These are phyloP conservation scores for Stylophora pistillata DNA, from an alignment of 64 coral and sea anemone species.

Conservation along the genomic window DNA sequence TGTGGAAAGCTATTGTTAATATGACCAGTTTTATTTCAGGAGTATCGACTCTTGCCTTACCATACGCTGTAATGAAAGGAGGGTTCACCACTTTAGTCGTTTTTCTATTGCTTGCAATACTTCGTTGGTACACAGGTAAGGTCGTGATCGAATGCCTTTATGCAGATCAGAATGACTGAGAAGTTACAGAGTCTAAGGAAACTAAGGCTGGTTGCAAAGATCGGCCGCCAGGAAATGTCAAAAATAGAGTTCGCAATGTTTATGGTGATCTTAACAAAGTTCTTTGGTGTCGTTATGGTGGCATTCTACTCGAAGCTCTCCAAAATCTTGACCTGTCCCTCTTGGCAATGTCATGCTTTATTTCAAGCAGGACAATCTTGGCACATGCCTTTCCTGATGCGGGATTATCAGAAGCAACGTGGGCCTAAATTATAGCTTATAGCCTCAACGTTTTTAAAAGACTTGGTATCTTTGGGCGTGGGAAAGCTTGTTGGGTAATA, in stretches of 20 bases:
- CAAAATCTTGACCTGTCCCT: not conserved
- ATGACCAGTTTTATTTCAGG: slow-evolving; percentile 8
- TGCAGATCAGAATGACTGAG: not conserved
- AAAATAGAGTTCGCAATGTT: not conserved
- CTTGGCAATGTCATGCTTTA: not conserved
- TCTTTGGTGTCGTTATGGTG: not conserved
- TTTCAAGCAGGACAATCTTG: not conserved
- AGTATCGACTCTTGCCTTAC: not conserved
- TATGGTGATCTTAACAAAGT: not conserved
- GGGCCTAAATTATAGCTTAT: not conserved
- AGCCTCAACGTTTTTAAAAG: not conserved
- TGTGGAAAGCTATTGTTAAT: not conserved
- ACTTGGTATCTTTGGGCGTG: not conserved
- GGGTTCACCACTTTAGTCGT: not conserved
- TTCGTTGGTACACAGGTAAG: not conserved
- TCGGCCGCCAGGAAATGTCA: not conserved
- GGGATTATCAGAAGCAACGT: not conserved
- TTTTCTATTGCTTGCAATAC: not conserved
- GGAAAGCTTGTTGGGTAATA: not conserved
- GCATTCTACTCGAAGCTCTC: not conserved
- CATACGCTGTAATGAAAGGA: slow-evolving; percentile 1
- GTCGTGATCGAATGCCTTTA: not conserved
- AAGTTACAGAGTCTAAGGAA: not conserved
- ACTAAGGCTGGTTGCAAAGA: not conserved
- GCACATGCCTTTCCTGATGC: not conserved